These are phyloP conservation scores for Ochlodes sylvanus DNA, from an alignment of 2,888 invertebrate genomes.

Conservation along the genomic window DNA sequence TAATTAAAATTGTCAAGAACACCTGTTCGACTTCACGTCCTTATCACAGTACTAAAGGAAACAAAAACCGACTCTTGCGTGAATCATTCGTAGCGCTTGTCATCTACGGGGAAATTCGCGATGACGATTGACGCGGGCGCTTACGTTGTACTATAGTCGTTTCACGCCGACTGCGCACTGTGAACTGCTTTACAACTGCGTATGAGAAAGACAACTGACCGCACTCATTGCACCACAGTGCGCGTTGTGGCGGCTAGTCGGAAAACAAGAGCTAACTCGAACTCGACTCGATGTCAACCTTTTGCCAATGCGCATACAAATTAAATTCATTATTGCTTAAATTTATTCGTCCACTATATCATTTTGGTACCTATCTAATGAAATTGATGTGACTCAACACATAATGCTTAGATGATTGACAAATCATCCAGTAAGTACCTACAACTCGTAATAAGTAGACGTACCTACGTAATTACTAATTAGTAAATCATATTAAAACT, in stretches of 20 bases:
- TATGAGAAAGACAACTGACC: conserved; percentile 48
- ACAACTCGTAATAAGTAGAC: no score
- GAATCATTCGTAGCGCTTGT: conserved; percentile 42
- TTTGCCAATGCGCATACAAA: conserved; percentile 41
- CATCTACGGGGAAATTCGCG: conserved; percentile 46
- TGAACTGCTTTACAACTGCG: conserved; percentile 15
- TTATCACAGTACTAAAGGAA: conserved; percentile 38
- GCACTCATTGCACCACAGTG: conserved; percentile 4
- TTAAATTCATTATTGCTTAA: conserved; percentile 19
- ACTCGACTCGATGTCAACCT: conserved; percentile 49
- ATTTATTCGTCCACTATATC: not conserved
- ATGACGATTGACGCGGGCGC: conserved; percentile 41
- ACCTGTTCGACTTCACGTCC: conserved; percentile 30
- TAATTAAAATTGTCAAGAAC: conserved; percentile 17
- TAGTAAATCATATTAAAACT: no score
- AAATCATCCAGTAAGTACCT: no score
- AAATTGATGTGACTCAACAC: no score
- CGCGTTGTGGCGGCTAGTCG: conserved; percentile 48
- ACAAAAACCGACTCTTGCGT: conserved; percentile 38
- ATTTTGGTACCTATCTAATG: no score
- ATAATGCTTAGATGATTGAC: no score
- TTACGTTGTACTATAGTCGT: conserved; percentile 39
- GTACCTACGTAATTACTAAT: no score
- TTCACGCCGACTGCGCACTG: conserved; percentile 34
- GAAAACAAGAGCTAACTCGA: conserved; percentile 59